Conservation (phyloP, 92 coral and sea anemone species). For the Diadumene lineata region DNA sequence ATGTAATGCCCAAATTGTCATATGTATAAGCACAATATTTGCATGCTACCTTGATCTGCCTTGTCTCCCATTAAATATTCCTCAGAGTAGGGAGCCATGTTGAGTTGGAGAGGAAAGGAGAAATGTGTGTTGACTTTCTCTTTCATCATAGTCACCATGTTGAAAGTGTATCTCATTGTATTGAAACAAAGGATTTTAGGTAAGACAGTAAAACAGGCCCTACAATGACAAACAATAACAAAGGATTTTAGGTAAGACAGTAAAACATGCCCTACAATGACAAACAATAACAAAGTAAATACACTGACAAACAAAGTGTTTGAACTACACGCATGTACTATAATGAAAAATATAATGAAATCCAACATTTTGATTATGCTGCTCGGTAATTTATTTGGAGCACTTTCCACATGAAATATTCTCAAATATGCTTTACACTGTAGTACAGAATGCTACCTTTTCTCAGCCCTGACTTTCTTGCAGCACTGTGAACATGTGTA, state of each 20-base stretch:
- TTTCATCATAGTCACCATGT: conserved; percentile 99
- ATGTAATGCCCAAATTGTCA: no score
- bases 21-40: no score
- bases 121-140: conserved; percentile 99
- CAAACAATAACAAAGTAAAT: no score
- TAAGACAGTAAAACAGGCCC: conserved; percentile 97
- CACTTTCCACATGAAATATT: no score
- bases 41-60: conserved; percentile 80
- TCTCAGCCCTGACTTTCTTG: conserved; percentile 98
- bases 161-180: conserved; percentile 99
- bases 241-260: neutral
- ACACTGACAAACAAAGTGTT: no score
- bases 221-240: no score
- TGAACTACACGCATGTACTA: no score
- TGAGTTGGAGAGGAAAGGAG: conserved; percentile 96
- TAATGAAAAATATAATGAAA: no score
- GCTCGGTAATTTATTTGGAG: no score
- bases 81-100: conserved; percentile 99
- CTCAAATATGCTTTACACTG: no score
- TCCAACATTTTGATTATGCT: no score
- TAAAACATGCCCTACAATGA: neutral
- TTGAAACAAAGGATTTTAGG: conserved; percentile 98
- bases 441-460: conserved; percentile 83
- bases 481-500: conserved; percentile 99
- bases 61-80: conserved; percentile 98